phyloP scores from a whole-genome alignment of 1,140 invertebrate species.

The Aradophagus sp. region DNA sequence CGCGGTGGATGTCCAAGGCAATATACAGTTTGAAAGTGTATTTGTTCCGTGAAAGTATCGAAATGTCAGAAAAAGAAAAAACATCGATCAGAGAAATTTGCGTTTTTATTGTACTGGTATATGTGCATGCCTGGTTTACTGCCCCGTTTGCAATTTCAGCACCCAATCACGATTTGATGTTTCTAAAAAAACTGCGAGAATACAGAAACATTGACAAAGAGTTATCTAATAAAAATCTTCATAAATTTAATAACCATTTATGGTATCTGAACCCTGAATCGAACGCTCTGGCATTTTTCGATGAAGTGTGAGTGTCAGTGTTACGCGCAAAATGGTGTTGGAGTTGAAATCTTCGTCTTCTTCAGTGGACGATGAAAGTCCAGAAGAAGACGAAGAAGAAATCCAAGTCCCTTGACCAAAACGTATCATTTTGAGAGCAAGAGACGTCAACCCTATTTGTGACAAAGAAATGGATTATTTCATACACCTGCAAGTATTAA shows the following conservation, averaged over 20 bases:
- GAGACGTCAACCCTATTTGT: conserved; percentile 7
- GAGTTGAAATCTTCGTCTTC: conserved; percentile 3
- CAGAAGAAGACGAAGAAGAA: conserved; percentile 1
- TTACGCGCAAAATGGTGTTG: conserved; percentile 32
- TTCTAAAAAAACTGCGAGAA: conserved; percentile 1
- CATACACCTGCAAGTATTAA: conserved; percentile 9
- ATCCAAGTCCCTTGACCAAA: conserved; percentile 9
- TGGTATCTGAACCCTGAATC: conserved; percentile 44
- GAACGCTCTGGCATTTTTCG: conserved; percentile 36
- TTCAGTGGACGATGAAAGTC: background rate
- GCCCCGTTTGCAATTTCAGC: conserved; percentile 2
- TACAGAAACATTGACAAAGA: conserved; percentile 1
- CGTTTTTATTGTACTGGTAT: conserved; percentile 4
- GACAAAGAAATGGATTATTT: conserved; percentile 19
- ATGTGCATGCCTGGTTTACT: conserved; percentile 1
- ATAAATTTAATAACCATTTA: conserved; percentile 15
- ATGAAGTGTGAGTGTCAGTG: conserved; percentile 21
- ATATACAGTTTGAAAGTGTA: conserved; percentile 51
- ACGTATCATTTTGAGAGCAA: conserved; percentile 10
- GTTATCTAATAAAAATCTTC: background rate
- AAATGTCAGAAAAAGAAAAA: conserved; percentile 51
- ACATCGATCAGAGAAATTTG: conserved; percentile 39
- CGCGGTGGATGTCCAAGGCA: conserved; percentile 49
- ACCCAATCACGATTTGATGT: conserved; percentile 4
- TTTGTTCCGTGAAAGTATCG: conserved; percentile 36